Conservation (phyloP, 2,797 vertebrate species). For the Neosilurus hyrtlii region DNA sequence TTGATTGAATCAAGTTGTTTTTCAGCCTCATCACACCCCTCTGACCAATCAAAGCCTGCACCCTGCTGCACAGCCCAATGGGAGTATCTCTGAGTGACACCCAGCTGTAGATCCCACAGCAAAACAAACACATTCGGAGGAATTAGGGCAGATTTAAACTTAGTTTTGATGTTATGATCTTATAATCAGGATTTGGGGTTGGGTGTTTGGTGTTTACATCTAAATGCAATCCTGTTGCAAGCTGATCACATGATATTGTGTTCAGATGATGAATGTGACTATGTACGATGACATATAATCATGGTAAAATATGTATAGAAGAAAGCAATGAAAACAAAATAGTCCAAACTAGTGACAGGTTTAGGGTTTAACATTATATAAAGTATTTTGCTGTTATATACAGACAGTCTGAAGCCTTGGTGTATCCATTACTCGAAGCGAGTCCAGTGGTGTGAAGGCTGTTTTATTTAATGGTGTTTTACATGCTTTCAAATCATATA, state of each 20-base stretch:
- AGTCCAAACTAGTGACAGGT: not conserved
- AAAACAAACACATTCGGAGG: constrained; percentile 63
- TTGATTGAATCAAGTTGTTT: constrained; percentile 68
- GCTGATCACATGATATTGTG: constrained; percentile 19
- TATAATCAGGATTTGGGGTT: constrained; percentile 56
- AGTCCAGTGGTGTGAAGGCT: not conserved
- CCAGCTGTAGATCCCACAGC: constrained; percentile 61
- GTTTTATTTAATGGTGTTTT: constrained; percentile 20
- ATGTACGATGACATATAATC: not conserved
- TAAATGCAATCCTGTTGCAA: constrained; percentile 56
- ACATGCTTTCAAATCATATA: constrained; percentile 40
- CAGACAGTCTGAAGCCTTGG: not conserved
- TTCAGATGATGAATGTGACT: not conserved
- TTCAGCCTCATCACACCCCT: constrained; percentile 54
- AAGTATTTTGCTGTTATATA: not conserved
- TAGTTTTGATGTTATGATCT: constrained; percentile 59
- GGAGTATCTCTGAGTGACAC: constrained; percentile 56
- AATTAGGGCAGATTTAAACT: constrained; percentile 65
- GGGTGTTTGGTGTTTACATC: constrained; percentile 30
- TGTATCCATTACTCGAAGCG: not conserved
- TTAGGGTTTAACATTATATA: not conserved
- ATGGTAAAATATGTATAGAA: not conserved
- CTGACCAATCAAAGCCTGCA: constrained; percentile 61
- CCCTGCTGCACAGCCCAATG: constrained; percentile 47
- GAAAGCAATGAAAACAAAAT: not conserved